Conservation (phyloP, 2,888 invertebrate species). For the Drosophila atroscutellata region DNA sequence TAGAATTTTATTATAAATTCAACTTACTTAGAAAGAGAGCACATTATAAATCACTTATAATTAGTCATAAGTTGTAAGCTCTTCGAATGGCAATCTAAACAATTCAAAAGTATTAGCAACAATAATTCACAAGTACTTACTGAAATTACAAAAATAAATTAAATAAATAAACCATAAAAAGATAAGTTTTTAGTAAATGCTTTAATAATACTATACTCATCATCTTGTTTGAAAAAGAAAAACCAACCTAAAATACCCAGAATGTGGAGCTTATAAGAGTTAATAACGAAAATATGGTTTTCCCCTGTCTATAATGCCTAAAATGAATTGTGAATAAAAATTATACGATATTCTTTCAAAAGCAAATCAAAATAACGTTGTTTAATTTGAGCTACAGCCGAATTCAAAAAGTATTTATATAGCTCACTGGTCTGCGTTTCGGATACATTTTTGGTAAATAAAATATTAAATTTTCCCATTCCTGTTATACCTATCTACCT, state of each 20-base stretch:
- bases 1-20: slow-evolving; percentile 43
- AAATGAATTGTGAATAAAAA: slow-evolving; percentile 60
- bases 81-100: slow-evolving; percentile 51
- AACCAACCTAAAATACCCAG: slow-evolving; percentile 65
- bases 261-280: slow-evolving; percentile 81
- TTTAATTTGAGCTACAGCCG: slow-evolving; percentile 52
- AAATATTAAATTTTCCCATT: slow-evolving; percentile 25
- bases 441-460: slow-evolving; percentile 64
- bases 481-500: slow-evolving; percentile 20
- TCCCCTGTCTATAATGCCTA: slow-evolving; percentile 54
- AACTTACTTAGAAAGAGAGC: slow-evolving; percentile 43
- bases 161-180: slow-evolving; percentile 11
- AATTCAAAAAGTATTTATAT: slow-evolving; percentile 26
- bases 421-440: slow-evolving; percentile 44
- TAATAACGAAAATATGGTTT: slow-evolving; percentile 49
- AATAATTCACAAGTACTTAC: slow-evolving; percentile 33
- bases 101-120: slow-evolving; percentile 69
- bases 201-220: slow-evolving; percentile 34
- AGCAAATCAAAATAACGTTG: slow-evolving; percentile 54
- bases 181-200: slow-evolving; percentile 18
- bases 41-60: slow-evolving; percentile 45
- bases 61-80: slow-evolving; percentile 79
- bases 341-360: slow-evolving; percentile 63
- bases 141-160: slow-evolving; percentile 16
- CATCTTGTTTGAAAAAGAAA: background rate